Conservation (phyloP, 2,113 vertebrate species). For the Oreochromis niloticus region DNA sequence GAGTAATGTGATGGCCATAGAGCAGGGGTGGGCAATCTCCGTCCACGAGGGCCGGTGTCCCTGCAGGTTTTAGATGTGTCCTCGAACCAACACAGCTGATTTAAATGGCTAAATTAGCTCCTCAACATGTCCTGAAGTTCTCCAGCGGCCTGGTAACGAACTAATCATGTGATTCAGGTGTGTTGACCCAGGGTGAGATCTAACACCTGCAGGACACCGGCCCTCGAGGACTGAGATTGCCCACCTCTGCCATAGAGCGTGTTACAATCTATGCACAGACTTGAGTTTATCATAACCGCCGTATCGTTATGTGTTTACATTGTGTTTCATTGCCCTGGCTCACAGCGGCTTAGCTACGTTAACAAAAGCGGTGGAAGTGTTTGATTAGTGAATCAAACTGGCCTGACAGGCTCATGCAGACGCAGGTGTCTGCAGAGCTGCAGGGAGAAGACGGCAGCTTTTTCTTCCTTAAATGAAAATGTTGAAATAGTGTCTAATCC, state of each 20-base stretch:
- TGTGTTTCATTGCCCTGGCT: conserved; percentile 7
- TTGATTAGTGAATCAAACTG: conserved; percentile 47
- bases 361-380: conserved; percentile 38
- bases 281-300: not conserved
- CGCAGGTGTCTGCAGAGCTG: conserved; percentile 5
- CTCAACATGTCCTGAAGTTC: too few species aligned
- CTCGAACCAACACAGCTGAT: too few species aligned
- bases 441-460: not conserved
- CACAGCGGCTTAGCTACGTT: not conserved
- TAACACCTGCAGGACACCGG: too few species aligned
- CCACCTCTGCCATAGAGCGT: not conserved
- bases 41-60: too few species aligned
- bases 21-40: not conserved
- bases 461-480: conserved; percentile 8
- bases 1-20: too few species aligned
- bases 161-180: too few species aligned
- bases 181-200: too few species aligned
- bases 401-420: not conserved
- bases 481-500: not conserved
- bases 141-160: too few species aligned
- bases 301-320: not conserved
- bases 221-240: too few species aligned
- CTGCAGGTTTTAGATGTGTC: too few species aligned
- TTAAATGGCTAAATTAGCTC: too few species aligned
- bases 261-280: not conserved